Evolutionary conservation across 2,888 invertebrate genomes (phyloP), one percentile per base, ranked within the genome.

Genomic region (Gerris lacustris): DNA sequence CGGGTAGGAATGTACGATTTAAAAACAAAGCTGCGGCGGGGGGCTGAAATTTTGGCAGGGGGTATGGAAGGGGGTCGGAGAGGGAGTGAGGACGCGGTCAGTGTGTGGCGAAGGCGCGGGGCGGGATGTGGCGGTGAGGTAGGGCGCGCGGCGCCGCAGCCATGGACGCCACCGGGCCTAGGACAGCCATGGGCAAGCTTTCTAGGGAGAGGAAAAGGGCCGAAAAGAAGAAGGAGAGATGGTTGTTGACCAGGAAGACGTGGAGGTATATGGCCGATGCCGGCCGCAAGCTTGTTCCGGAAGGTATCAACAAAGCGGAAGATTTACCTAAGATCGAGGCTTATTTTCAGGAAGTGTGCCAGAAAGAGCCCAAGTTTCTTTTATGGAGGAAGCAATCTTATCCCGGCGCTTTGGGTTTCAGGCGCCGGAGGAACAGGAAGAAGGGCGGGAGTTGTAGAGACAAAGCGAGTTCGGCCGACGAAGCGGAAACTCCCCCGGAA

Each of bases 181-280:
- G 64, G 73, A 74, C 74, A 2, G 71, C 69, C 67, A 87, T 86
- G 84, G 86, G 85, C 73, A 84, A 83, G 78, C 82, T 84, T 68
- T 44, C 67, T 44, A 85, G 85, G 76, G 83, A 86, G 69, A 76
- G 77, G 68, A 79, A 79, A 72, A 82, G 84, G 77, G 85, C 84
- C 79, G 84, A 83, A 73, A 84, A 85, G 0, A 79, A 80, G 69
- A 88, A 89, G 79, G 93, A 93, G 81, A 86, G 93, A 80, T 94
- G 93, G 93, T 83, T 93, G 73, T 84, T 93, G 72, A 93, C 93
- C 66, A 83, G 93, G 72, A 93, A 94, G 82, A 93, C 93, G 67
- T 93, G 93, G 93, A 85, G 91, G 77, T 93, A 93, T 81, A 94
- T 94, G 93, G 87, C 92, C n/a, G 93, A 93, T 77, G 92, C 92